Conservation (phyloP, 2,113 vertebrate genomes). For the Aramus guarauna region DNA sequence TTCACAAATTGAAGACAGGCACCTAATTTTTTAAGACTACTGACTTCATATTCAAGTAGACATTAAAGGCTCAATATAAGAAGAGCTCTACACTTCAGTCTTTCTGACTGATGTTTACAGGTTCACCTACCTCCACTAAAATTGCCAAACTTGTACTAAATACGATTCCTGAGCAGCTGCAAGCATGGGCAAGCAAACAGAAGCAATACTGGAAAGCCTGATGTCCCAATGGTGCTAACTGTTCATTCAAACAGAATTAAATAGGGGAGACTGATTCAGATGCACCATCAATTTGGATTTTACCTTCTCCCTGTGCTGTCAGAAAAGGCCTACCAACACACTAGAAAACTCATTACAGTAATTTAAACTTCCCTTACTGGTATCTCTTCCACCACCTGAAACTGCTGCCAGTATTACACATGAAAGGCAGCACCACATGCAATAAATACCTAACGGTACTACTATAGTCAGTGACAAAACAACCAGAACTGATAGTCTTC, state of each 20-base stretch:
- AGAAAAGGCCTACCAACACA: not conserved
- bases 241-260: not conserved
- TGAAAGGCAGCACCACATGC: not conserved
- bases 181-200: not conserved
- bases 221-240: accelerated
- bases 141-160: accelerated
- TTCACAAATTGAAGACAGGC: not conserved
- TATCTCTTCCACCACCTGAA: not conserved
- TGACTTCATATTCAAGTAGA: not conserved
- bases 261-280: accelerated
- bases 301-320: not conserved
- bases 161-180: not conserved
- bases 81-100: not conserved
- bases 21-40: not conserved
- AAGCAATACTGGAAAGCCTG: not conserved
- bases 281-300: not conserved
- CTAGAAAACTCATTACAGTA: not conserved
- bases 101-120: not conserved
- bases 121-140: not conserved
- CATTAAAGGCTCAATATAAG: not conserved
- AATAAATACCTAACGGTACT: not conserved
- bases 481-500: not conserved
- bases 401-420: not conserved
- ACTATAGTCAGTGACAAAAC: not conserved
- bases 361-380: not conserved